Evolutionary conservation across 2,797 vertebrate species (phyloP).

Genomic region (Margarornis squamiger): DNA sequence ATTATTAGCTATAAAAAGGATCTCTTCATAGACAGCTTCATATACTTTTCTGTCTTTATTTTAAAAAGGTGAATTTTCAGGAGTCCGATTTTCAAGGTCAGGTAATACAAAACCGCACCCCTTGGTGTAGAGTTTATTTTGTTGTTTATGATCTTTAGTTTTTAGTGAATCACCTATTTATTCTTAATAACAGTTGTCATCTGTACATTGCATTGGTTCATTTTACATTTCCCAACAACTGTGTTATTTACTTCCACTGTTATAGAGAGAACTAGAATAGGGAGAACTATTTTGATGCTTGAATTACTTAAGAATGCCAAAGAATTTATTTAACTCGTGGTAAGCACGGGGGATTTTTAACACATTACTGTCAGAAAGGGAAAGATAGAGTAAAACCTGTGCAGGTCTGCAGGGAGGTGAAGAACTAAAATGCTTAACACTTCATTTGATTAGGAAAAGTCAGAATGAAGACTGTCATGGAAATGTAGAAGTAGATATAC

Average conservation of each 20-base stretch:
- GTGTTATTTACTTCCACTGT: neutral
- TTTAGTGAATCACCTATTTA: neutral
- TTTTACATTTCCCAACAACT: neutral
- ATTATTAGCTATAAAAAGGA: neutral
- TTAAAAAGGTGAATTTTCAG: neutral
- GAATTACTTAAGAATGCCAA: neutral
- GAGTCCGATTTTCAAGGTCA: neutral
- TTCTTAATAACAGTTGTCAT: neutral
- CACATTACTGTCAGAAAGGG: neutral
- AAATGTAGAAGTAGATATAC: neutral
- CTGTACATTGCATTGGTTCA: neutral
- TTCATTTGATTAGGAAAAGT: conserved; percentile 35
- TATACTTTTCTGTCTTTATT: neutral
- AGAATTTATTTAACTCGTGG: neutral
- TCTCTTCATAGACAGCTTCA: neutral
- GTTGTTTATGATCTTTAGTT: neutral
- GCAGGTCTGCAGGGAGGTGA: neutral
- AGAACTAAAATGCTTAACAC: neutral
- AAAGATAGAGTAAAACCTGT: neutral
- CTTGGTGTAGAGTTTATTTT: neutral
- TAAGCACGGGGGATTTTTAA: neutral
- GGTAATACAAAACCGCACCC: neutral
- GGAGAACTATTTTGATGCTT: neutral
- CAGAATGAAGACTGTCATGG: neutral
- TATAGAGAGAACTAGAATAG: neutral